A percentile compares a stretch with the other conserved stretches of the same genome.
phyloP scores from a whole-genome alignment of 2,797 vertebrate species.

The Coracias cyanogaster region DNA sequence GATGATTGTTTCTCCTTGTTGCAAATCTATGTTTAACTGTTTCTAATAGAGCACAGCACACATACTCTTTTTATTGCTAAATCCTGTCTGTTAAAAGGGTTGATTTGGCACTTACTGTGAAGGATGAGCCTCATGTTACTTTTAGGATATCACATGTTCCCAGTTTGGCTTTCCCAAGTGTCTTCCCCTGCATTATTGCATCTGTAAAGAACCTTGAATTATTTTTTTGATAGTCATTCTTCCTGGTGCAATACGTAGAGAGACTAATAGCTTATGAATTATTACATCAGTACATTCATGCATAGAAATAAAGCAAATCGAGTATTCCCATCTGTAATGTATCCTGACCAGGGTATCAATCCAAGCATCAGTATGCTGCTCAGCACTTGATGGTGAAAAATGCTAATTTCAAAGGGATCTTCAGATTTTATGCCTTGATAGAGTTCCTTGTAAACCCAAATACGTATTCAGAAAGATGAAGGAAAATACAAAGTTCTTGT shows the following conservation, averaged over 20 bases:
- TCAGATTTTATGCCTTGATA: not conserved
- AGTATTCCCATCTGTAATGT: not conserved
- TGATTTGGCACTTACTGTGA: not conserved
- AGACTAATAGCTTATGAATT: not conserved
- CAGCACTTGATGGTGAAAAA: not conserved
- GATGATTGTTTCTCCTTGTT: not conserved
- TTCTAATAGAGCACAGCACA: not conserved
- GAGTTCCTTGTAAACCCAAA: not conserved
- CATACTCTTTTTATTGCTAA: not conserved
- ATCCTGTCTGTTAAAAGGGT: not conserved
- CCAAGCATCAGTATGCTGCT: not conserved
- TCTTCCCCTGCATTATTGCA: not conserved
- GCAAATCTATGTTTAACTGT: not conserved
- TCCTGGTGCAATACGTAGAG: not conserved
- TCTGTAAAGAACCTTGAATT: not conserved
- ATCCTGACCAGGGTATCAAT: fast-evolving
- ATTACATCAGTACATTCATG: not conserved
- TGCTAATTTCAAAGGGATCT: not conserved
- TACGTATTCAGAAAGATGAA: not conserved
- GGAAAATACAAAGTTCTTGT: not conserved
- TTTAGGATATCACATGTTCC: not conserved
- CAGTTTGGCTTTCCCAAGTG: not conserved
- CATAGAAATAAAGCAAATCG: not conserved
- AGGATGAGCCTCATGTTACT: not conserved
- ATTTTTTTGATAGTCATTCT: not conserved